phyloP scores from a whole-genome alignment of 2,888 invertebrate genomes.

The Cephus pulcher region DNA sequence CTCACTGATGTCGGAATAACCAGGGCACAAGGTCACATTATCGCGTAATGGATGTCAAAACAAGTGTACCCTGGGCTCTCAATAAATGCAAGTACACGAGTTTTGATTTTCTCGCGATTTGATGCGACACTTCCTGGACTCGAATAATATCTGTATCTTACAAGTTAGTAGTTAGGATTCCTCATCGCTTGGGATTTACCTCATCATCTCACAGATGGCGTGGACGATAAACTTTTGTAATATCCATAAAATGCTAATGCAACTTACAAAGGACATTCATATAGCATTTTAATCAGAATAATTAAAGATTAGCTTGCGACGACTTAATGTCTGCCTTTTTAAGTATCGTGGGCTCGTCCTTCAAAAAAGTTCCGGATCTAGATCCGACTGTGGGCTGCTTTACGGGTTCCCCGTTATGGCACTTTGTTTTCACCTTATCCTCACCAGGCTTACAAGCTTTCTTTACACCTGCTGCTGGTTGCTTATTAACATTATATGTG shows the following conservation, averaged over 20 bases:
- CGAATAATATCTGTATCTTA: not conserved
- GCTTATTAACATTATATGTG: conserved; percentile 38
- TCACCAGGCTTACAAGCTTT: conserved; percentile 38
- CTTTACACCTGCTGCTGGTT: conserved; percentile 33
- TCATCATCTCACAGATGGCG: not conserved
- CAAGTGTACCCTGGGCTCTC: not conserved
- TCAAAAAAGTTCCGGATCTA: conserved; percentile 80
- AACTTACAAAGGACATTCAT: not conserved
- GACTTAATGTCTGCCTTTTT: conserved; percentile 65
- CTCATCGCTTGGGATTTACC: not conserved
- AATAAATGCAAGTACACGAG: not conserved
- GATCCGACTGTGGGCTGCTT: conserved; percentile 67
- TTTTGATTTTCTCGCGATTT: not conserved
- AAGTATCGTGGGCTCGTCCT: conserved; percentile 79
- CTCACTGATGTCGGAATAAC: not conserved
- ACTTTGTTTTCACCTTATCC: conserved; percentile 53
- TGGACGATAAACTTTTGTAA: not conserved
- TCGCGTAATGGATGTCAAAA: not conserved
- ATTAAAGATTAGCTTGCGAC: conserved; percentile 58
- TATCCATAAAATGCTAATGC: not conserved
- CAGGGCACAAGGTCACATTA: not conserved
- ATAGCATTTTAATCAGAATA: not conserved
- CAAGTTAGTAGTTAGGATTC: not conserved
- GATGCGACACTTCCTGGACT: not conserved
- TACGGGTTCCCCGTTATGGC: conserved; percentile 51